A percentile compares a stretch with the other conserved stretches of the same genome.
phyloP scores from a whole-genome alignment of 2,888 invertebrate genomes.

The Calameuta idolon region DNA sequence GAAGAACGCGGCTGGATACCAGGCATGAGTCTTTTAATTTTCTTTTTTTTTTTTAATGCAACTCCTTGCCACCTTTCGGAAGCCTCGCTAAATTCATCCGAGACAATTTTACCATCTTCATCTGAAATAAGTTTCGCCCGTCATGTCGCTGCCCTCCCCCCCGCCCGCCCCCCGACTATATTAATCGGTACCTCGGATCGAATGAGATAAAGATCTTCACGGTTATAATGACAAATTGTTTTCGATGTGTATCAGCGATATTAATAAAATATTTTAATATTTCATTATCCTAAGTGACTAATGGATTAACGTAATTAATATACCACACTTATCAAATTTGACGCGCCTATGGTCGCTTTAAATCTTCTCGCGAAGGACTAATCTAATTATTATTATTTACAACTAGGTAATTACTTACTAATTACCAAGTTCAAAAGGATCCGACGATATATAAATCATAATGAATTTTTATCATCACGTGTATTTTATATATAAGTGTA shows the following conservation, averaged over 20 bases:
- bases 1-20: conserved; percentile 10
- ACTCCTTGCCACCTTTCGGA: conserved; percentile 8
- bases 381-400: background rate
- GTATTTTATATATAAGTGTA: background rate
- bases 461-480: background rate
- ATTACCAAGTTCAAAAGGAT: background rate
- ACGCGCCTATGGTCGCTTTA: background rate
- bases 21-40: conserved; percentile 31
- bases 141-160: too few relatives aligned
- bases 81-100: background rate
- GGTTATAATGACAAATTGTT: background rate
- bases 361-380: background rate
- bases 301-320: background rate
- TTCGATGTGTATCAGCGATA: too few relatives aligned
- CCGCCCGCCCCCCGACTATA: background rate
- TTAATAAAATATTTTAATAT: background rate
- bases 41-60: conserved; percentile 29
- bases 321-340: background rate
- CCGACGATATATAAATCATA: background rate
- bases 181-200: background rate
- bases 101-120: background rate
- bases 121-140: background rate
- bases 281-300: background rate
- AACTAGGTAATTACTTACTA: background rate
- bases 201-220: background rate